Conservation (phyloP, 2,113 vertebrate genomes). For the Nematolebias whitei region DNA sequence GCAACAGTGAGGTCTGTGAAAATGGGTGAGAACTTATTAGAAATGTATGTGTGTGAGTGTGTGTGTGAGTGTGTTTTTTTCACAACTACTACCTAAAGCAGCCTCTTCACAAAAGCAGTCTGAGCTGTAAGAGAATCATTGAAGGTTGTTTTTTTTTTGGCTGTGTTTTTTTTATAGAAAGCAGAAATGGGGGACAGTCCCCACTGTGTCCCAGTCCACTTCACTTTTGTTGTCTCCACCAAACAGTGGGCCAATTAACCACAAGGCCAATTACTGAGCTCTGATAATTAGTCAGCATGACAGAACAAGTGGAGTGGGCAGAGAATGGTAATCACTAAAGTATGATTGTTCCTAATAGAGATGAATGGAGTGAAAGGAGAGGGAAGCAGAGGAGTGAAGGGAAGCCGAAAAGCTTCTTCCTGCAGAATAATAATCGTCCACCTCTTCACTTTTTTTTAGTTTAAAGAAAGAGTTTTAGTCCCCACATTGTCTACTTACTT, state of each 20-base stretch:
- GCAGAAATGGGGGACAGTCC: slow-evolving; percentile 63
- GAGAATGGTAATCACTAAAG: slow-evolving; percentile 59
- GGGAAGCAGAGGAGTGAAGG: slow-evolving; percentile 35
- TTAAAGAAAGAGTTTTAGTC: slow-evolving; percentile 43
- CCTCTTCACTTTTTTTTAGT: slow-evolving; percentile 45
- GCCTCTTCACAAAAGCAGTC: slow-evolving; percentile 62
- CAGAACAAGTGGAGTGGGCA: slow-evolving; percentile 64
- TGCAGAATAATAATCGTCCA: slow-evolving; percentile 49
- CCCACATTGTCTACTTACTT: slow-evolving; percentile 29
- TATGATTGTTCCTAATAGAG: slow-evolving; percentile 58
- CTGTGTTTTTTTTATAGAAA: slow-evolving; percentile 61
- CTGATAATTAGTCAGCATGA: slow-evolving; percentile 77
- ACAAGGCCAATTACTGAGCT: slow-evolving; percentile 76
- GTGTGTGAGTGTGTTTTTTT: slow-evolving; percentile 14
- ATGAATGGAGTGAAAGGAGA: slow-evolving; percentile 45
- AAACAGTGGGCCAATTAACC: slow-evolving; percentile 79
- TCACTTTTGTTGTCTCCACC: slow-evolving; percentile 72
- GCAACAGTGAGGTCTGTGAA: slow-evolving; percentile 21
- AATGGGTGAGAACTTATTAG: slow-evolving; percentile 30
- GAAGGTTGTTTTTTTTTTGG: no score
- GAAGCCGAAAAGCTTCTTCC: slow-evolving; percentile 60
- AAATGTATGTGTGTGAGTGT: slow-evolving; percentile 1
- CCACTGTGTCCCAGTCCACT: slow-evolving; percentile 60
- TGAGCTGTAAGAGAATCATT: slow-evolving; percentile 62
- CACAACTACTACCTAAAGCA: slow-evolving; percentile 43